Evolutionary conservation across 2,888 invertebrate genomes (phyloP).

Genomic region (Poecilus cupreus): DNA sequence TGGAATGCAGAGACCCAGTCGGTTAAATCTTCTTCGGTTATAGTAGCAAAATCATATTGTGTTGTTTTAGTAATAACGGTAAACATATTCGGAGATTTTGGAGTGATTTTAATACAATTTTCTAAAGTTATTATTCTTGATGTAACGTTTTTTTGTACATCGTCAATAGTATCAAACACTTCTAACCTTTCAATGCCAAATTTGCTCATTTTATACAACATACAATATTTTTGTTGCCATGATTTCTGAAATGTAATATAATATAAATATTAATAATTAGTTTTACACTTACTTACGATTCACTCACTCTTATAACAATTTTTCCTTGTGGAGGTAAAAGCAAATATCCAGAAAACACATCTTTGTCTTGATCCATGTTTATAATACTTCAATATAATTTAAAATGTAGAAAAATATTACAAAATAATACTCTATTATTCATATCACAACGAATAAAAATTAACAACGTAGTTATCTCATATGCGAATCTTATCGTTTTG

Average conservation of each 20-base stretch:
- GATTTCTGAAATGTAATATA: slow-evolving; percentile 81
- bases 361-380: slow-evolving; percentile 84
- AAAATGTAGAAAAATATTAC: slow-evolving; percentile 41
- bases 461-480: slow-evolving; percentile 49
- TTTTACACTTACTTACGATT: slow-evolving; percentile 35
- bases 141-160: slow-evolving; percentile 78
- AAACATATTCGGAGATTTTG: slow-evolving; percentile 76
- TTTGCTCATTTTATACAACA: slow-evolving; percentile 87
- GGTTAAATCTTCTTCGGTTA: slow-evolving; percentile 81
- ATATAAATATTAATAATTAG: slow-evolving; percentile 6
- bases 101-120: slow-evolving; percentile 90
- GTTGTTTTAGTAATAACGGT: slow-evolving; percentile 85
- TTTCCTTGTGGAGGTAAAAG: slow-evolving; percentile 86
- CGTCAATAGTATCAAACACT: slow-evolving; percentile 88
- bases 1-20: slow-evolving; percentile 89
- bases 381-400: slow-evolving; percentile 41
- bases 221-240: slow-evolving; percentile 86
- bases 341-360: slow-evolving; percentile 84
- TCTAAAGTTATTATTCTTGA: slow-evolving; percentile 87
- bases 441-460: slow-evolving; percentile 53
- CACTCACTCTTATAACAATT: slow-evolving; percentile 83
- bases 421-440: slow-evolving; percentile 53
- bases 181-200: slow-evolving; percentile 90
- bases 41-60: slow-evolving; percentile 78
- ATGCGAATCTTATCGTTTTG: slow-evolving; percentile 58